A percentile compares a stretch with the other conserved stretches of the same genome.
Evolutionary conservation across 2,888 invertebrate genomes (phyloP).

Genomic region (Apamea monoglypha): DNA sequence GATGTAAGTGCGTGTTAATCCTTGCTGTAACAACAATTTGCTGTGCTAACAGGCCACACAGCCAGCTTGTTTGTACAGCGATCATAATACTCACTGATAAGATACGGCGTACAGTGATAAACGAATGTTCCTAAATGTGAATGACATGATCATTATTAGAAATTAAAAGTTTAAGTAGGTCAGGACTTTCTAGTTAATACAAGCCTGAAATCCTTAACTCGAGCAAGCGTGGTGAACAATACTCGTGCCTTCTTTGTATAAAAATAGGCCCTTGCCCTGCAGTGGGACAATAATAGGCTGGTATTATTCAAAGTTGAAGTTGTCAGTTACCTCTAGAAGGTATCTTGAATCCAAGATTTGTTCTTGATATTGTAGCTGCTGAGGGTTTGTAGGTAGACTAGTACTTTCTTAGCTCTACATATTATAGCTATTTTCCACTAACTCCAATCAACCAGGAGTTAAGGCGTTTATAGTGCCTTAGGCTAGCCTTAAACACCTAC

Average conservation of each 20-base stretch:
- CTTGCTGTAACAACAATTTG: constrained; percentile 44
- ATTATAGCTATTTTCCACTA: background rate
- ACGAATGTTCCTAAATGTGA: constrained; percentile 27
- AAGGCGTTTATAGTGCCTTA: no score
- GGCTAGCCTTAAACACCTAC: no score
- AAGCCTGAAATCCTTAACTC: no score
- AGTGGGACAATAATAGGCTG: no score
- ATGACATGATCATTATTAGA: constrained; percentile 29
- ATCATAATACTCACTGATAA: constrained; percentile 52
- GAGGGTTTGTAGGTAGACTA: background rate
- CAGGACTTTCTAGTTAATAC: no score
- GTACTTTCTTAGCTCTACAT: background rate
- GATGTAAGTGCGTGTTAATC: constrained; percentile 37
- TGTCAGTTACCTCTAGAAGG: background rate
- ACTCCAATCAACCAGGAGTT: no score
- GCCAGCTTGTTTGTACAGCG: constrained; percentile 43
- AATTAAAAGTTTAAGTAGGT: background rate
- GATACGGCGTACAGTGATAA: constrained; percentile 38
- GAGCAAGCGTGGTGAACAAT: no score
- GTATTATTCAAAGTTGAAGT: background rate
- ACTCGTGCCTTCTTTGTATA: no score
- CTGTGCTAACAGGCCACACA: constrained; percentile 59
- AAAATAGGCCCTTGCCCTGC: no score
- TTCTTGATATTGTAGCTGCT: background rate
- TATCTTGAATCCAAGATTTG: background rate